Percentiles rank a stretch among this genome's conserved stretches.
phyloP scores from a whole-genome alignment of 2,888 invertebrate species.

The Gymnocheta viridis region DNA sequence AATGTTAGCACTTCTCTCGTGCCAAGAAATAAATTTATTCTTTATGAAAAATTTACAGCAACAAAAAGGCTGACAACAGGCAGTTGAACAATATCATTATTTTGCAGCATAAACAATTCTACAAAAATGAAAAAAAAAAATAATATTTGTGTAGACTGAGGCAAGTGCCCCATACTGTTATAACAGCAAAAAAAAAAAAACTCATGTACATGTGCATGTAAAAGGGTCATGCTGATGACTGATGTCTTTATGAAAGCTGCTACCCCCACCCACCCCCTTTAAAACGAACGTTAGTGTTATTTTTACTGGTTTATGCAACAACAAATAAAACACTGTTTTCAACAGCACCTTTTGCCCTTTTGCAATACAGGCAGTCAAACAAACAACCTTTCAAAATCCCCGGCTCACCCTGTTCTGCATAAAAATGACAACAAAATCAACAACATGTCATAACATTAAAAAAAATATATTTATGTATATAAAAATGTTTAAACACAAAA shows the following conservation, averaged over 20 bases:
- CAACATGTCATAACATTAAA: conserved; percentile 59
- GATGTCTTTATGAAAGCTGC: conserved; percentile 59
- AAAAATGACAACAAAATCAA: conserved; percentile 54
- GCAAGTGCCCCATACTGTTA: conserved; percentile 5
- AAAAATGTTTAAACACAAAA: conserved; percentile 40
- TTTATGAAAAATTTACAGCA: neutral
- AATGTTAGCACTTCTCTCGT: neutral
- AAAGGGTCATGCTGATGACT: conserved; percentile 58
- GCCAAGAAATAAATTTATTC: neutral
- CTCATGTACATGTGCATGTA: neutral
- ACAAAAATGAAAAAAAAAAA: neutral
- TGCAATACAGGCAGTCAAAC: neutral
- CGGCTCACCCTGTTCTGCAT: neutral
- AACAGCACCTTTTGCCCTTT: conserved; percentile 48
- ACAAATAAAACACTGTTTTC: conserved; percentile 56
- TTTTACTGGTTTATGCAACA: conserved; percentile 54
- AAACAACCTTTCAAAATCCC: neutral
- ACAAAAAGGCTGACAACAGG: conserved; percentile 63
- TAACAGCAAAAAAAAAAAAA: neutral
- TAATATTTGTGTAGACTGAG: neutral
- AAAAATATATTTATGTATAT: too few species aligned
- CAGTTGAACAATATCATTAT: conserved; percentile 63
- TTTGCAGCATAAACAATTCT: conserved; percentile 62
- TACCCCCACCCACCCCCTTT: conserved; percentile 8
- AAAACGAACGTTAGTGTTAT: neutral